Evolutionary conservation across 2,113 vertebrate genomes (phyloP).

Genomic region (Rhadina sibilatrix): DNA sequence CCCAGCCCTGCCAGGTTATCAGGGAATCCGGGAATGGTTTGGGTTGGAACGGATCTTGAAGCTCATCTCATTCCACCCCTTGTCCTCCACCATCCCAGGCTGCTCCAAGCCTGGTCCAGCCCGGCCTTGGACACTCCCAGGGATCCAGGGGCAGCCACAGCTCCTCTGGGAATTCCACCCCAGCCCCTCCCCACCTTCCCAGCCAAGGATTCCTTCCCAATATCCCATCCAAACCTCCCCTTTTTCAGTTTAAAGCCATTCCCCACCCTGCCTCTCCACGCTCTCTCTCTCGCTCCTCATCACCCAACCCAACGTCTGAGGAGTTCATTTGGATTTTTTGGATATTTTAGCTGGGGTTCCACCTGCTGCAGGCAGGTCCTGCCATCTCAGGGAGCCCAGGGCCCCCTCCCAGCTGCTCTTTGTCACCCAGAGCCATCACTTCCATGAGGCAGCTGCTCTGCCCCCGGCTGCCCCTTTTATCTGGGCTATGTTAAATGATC

Average conservation of each 20-base stretch:
- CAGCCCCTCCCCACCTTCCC: not conserved
- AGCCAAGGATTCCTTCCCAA: not conserved
- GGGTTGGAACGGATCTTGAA: not conserved
- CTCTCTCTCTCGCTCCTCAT: not conserved
- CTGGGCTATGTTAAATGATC: slow-evolving; percentile 63
- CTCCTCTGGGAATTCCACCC: not conserved
- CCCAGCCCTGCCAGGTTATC: not conserved
- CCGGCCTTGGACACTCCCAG: accelerated
- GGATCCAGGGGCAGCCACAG: not conserved
- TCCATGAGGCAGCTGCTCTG: not conserved
- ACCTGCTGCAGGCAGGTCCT: not conserved
- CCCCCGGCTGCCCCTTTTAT: slow-evolving; percentile 38
- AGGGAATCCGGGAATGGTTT: not conserved
- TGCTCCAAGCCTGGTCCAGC: not conserved
- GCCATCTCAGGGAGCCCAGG: not conserved
- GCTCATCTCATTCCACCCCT: not conserved
- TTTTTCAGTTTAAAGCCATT: not conserved
- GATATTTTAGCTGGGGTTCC: accelerated
- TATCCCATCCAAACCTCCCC: not conserved
- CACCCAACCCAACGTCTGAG: accelerated
- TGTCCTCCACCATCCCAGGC: accelerated
- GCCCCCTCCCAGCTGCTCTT: not conserved
- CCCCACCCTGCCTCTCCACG: not conserved
- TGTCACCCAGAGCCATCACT: slow-evolving; percentile 13
- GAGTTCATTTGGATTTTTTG: not conserved